phyloP scores from a whole-genome alignment of 2,888 invertebrate genomes.

The Drosophila putrida region DNA sequence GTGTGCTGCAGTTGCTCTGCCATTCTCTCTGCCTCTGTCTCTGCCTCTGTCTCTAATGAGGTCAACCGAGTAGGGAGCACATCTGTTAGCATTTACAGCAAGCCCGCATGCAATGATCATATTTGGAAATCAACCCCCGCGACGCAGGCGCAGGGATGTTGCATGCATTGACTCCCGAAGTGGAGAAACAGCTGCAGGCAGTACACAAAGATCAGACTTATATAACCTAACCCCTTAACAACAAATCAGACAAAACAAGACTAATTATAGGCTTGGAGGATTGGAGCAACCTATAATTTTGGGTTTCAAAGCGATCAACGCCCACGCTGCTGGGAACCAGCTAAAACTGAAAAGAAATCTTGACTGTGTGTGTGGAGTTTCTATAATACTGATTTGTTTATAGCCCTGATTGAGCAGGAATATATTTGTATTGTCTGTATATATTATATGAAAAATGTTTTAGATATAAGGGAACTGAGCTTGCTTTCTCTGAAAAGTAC shows the following conservation, averaged over 20 bases:
- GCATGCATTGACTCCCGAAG: conserved; percentile 53
- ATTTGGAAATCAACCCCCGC: conserved; percentile 73
- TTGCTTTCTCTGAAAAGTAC: too few relatives aligned
- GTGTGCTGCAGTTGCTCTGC: conserved; percentile 27
- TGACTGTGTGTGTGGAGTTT: too few relatives aligned
- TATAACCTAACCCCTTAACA: conserved; percentile 31
- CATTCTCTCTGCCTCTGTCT: not conserved
- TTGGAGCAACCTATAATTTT: conserved; percentile 42
- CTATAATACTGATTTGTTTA: too few relatives aligned
- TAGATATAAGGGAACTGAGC: too few relatives aligned
- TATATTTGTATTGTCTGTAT: too few relatives aligned
- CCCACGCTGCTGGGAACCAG: conserved; percentile 42
- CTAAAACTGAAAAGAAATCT: too few relatives aligned
- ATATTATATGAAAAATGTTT: too few relatives aligned
- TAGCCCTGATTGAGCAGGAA: too few relatives aligned
- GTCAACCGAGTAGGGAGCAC: conserved; percentile 61
- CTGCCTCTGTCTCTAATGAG: conserved; percentile 58
- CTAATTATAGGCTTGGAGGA: conserved; percentile 44
- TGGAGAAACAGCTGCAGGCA: conserved; percentile 48
- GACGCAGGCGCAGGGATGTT: conserved; percentile 63
- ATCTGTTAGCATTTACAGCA: conserved; percentile 69
- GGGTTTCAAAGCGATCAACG: conserved; percentile 40
- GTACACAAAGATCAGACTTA: conserved; percentile 26
- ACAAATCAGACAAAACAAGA: conserved; percentile 55
- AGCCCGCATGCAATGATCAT: conserved; percentile 70